A percentile compares a stretch with the other conserved stretches of the same genome.
Evolutionary conservation across 2,888 invertebrate species (phyloP).

Genomic region (Colostygia pectinataria): DNA sequence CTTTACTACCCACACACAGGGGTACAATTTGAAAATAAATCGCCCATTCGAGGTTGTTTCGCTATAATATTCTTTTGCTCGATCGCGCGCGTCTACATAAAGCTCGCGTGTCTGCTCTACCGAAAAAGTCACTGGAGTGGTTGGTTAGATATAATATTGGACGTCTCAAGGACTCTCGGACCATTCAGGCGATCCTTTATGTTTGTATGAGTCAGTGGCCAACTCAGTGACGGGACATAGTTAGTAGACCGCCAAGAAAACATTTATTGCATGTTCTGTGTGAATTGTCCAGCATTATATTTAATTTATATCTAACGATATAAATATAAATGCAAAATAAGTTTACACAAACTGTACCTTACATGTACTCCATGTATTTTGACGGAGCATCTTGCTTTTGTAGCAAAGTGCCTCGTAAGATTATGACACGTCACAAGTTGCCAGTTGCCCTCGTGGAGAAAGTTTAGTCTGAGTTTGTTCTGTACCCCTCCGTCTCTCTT

Average conservation of each 20-base stretch:
- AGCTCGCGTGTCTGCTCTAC: slow-evolving; percentile 30
- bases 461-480: slow-evolving; percentile 58
- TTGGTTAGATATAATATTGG: slow-evolving; percentile 34
- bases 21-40: slow-evolving; percentile 31
- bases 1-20: slow-evolving; percentile 22
- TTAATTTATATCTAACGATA: too few species aligned
- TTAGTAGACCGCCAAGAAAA: too few species aligned
- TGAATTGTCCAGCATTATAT: too few species aligned
- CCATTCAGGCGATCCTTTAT: slow-evolving; percentile 36
- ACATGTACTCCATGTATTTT: too few species aligned
- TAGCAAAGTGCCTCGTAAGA: slow-evolving; percentile 49
- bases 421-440: slow-evolving; percentile 66
- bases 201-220: too few species aligned
- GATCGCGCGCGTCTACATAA: slow-evolving; percentile 22
- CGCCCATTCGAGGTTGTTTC: slow-evolving; percentile 19
- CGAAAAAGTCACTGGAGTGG: slow-evolving; percentile 37
- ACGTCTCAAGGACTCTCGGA: slow-evolving; percentile 36
- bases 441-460: slow-evolving; percentile 59
- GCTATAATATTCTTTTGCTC: slow-evolving; percentile 22
- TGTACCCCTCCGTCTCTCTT: slow-evolving; percentile 14
- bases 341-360: too few species aligned
- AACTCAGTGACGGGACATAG: too few species aligned
- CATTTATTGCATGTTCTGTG: neutral
- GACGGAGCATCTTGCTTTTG: slow-evolving; percentile 23
- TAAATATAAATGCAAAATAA: too few species aligned